Base-by-base conservation (phyloP, 2,113 vertebrate genomes). In the Catharus minimus region DNA sequence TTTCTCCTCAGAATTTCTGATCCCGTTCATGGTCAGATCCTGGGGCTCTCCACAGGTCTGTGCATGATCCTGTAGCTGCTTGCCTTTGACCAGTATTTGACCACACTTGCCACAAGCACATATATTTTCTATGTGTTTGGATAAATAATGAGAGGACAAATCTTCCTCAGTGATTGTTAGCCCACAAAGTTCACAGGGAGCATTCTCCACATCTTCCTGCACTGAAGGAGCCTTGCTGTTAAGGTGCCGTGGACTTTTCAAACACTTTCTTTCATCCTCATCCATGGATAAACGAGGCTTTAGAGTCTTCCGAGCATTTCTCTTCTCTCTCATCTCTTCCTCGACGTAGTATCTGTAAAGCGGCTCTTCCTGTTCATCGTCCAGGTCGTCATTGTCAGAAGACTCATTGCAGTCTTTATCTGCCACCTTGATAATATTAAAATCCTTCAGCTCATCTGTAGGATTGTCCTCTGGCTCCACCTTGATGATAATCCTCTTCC, bases 41-140 rank as follows among this genome's bases (percentile, higher is more conserved):
- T 98, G 99, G 71, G 98, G 96, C 22, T 99, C 99, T 19, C 98
- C 99, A 32, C 99, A 99, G 47, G 98, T 98, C 91, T 99, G 98
- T 0, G 99, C 99, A 11, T 99, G 99, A 74, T 99, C 99, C 96
- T 99, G 99, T 33, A 99, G 97, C 95, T 99, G 99, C 60, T 98
- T 98, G 38, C 99, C 99, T 96, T 99, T 99, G 77, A 99, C 98
- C 47, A 99, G 97, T 81, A 99, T 98, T 93, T 99, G 99, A 79
- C 99, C 99, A 18, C 99, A 99, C 69, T 99, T 98, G 28, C 99
- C 99, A 46, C 99, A 99, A 5, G 99, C 99, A 26, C 99, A 99
- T 89, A 99, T 99, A 82, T 99, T 99, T 79, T 98, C 98, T 95
- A 99, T 98, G 96, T 99, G 99, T 95, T 97, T 98, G 94, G 99